Percentiles rank a stretch among this genome's conserved stretches.
Conservation (phyloP, 2,113 vertebrate species). For the Colaptes auratus region DNA sequence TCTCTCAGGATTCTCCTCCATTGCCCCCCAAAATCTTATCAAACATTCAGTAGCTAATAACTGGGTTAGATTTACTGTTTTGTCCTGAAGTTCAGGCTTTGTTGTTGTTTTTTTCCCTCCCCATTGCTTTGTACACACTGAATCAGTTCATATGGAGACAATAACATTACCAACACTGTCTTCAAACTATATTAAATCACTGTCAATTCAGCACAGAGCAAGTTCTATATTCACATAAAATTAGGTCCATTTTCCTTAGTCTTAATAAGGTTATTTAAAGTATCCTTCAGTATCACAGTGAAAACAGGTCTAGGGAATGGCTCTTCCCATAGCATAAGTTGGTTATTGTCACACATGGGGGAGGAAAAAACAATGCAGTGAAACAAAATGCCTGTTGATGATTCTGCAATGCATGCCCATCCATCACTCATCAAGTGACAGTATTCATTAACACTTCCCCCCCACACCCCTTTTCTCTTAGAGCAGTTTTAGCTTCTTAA, state of each 20-base stretch:
- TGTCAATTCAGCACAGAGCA: neutral
- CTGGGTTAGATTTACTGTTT: neutral
- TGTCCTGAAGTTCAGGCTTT: neutral
- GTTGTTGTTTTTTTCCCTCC: rapidly evolving
- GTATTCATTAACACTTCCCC: neutral
- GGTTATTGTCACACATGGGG: neutral
- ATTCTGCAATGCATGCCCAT: neutral
- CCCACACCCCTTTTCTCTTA: neutral
- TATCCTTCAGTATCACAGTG: neutral
- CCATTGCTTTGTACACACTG: neutral
- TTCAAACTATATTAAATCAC: neutral
- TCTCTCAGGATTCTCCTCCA: neutral
- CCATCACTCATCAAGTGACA: neutral
- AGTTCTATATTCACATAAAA: neutral
- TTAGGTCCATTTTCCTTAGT: neutral
- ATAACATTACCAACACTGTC: neutral
- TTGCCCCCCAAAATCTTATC: rapidly evolving
- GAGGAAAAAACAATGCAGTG: neutral
- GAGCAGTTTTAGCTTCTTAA: neutral
- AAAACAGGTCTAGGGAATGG: neutral
- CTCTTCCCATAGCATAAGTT: neutral
- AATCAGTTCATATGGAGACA: neutral
- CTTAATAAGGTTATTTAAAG: neutral
- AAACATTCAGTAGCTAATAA: neutral
- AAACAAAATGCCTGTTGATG: neutral